Base-by-base conservation (phyloP, 2,888 invertebrate species). In the Drosophila melanocephala region DNA sequence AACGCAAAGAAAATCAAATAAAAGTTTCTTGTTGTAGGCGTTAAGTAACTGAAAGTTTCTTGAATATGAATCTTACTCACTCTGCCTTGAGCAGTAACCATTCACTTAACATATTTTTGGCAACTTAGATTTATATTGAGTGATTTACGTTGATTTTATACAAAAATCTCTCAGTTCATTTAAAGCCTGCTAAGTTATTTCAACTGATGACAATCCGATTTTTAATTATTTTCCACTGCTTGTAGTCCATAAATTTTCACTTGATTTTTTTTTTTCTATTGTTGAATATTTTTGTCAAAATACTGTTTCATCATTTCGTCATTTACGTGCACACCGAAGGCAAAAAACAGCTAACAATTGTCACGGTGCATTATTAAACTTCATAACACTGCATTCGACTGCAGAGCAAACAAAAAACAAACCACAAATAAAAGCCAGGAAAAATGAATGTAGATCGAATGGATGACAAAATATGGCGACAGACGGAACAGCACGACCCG, bases 391-490 rank as follows among this genome's bases (percentile, higher is more conserved):
- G 61, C 74, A 74, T 63, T 65, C 53, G 39, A 7, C 50, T 16
- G 28, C 16, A 12, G 35, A 32, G 47, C 12, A 39, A 26, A 26
- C 9, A 35, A 57, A 22, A 72, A 26, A 19, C 26, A 16, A 50
- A 50, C 44, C 62, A 35, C 56, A 42, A 58, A 52, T n/a, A 64
- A 65, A 50, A 33, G 19, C 6, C 30, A n/a, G 61, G 60, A 76
- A 62, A 67, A 64, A 64, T 55, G 62, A 67, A 66, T 77, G 72
- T 72, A 72, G 72, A 81, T 81, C 66, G 78, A 81, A 80, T 74
- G 81, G 77, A 83, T 73, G 68, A 74, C 69, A 80, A 80, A 81
- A 77, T 83, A 77, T 81, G 81, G 71, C 67, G 67, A 58, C 80
- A 72, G 42, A 35, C 16, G 16, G 39, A 39, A 39, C 19, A 19